These are phyloP conservation scores for Gila robusta DNA, from an alignment of 2,797 vertebrate genomes.

Conservation along the genomic window DNA sequence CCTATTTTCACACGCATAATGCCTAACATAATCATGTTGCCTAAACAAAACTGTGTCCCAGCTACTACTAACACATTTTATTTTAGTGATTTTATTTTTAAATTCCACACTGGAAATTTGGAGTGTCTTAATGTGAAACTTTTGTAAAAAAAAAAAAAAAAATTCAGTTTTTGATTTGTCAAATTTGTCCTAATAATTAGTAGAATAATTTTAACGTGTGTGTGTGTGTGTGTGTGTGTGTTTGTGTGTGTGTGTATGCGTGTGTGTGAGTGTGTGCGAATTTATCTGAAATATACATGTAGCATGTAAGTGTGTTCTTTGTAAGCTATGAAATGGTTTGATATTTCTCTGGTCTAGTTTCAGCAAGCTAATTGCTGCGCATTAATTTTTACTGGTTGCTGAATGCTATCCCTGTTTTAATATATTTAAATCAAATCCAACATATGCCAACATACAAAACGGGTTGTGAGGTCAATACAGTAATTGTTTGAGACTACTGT, in stretches of 20 bases:
- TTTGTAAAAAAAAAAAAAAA: no score
- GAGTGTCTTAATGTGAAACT: not conserved
- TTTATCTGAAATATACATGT: not conserved
- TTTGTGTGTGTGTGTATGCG: no score
- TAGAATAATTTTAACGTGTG: not conserved
- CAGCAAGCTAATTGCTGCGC: constrained; percentile 23
- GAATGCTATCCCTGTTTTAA: constrained; percentile 19
- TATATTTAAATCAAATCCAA: constrained; percentile 30
- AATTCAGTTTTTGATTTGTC: not conserved
- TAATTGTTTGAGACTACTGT: constrained; percentile 51
- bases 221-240: not conserved
- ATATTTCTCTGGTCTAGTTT: constrained; percentile 3
- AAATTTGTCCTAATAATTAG: not conserved
- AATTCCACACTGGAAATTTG: not conserved
- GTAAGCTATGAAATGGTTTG: not conserved
- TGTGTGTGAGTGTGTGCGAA: not conserved
- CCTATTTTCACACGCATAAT: not conserved
- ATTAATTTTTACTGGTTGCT: constrained; percentile 26
- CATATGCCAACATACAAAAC: not conserved
- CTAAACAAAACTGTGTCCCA: not conserved
- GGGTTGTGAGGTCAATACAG: constrained; percentile 29
- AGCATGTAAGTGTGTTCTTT: not conserved
- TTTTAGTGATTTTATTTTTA: not conserved
- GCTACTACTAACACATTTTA: not conserved
- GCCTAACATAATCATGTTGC: not conserved